Base-by-base conservation (phyloP, 2,797 vertebrate genomes). In the Heteromormyrus szaboi region DNA sequence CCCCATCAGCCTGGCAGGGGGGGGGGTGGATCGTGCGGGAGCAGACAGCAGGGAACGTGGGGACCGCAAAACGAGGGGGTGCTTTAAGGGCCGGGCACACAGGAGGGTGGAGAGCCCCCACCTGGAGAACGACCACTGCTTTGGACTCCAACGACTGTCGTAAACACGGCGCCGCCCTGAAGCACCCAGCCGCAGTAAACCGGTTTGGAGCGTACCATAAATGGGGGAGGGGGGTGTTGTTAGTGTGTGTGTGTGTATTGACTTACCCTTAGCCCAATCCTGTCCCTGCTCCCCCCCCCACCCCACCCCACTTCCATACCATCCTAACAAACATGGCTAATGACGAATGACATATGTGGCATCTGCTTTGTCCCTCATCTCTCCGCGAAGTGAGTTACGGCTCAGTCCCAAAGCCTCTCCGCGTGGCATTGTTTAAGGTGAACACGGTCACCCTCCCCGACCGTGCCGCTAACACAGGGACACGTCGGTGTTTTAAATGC, bases 111-210 rank as follows among this genome's bases (percentile, higher is more conserved):
- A 90, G 91, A 90, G 91, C 89, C 90, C 91, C 91, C 88, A 50
- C 91, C 94, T 89, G 53, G 88, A 88, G 90, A 86, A 81, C 17
- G 86, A 91, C 72, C 50, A 87, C 86, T 89, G 51, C 9, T 8
- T 6, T 5, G 33, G n/a, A 84, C 37, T 79, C 76, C n/a, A 81
- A 68, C 41, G 92, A 93, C 94, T 94, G 95, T 95, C 94, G 95
- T 96, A 96, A 96, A 94, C 86, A 48, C 11, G 19, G 84, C 4
- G 5, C 48, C 4, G 14, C 84, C 14, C 25, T 37, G 50, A 86
- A 86, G 25, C 25, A 14, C 51, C 29, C 51, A 56, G 51, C 84
- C 12, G 7, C 7, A 14, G 29, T 37, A 86, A 86, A 86, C 50
- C 50, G 54, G 54, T 44, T 46, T 37, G 41, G 86, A 92, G 91